phyloP scores from a whole-genome alignment of 2,888 invertebrate species.

The Hanleya hanleyi region DNA sequence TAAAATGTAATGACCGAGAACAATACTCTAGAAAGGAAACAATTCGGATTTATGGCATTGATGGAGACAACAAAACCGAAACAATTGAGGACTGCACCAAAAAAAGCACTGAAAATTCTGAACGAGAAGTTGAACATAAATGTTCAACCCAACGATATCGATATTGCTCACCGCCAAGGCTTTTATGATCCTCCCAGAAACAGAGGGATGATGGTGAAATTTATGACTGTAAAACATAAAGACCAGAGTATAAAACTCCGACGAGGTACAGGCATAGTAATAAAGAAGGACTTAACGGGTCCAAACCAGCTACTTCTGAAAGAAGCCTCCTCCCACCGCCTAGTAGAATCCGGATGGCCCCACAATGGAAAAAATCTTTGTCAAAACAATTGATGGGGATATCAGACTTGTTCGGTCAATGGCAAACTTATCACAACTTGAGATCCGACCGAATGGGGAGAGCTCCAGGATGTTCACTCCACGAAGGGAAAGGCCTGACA shows the following conservation, averaged over 20 bases:
- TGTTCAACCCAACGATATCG: neutral
- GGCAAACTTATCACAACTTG: neutral
- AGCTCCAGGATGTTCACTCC: neutral
- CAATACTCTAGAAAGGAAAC: slow-evolving; percentile 1
- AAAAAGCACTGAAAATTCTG: neutral
- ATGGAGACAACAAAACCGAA: neutral
- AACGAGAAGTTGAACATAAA: neutral
- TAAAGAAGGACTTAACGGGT: neutral
- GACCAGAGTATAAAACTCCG: neutral
- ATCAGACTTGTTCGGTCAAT: neutral
- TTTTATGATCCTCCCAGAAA: neutral
- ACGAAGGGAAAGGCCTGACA: too few relatives aligned
- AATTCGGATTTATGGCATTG: neutral
- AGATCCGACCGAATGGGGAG: neutral
- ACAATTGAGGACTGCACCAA: neutral
- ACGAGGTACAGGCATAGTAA: neutral
- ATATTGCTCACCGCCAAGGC: neutral
- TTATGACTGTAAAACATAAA: neutral
- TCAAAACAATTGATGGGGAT: neutral
- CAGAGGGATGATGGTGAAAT: neutral
- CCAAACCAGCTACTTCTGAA: neutral
- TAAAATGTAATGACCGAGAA: neutral
- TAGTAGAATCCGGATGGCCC: neutral
- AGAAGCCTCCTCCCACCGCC: neutral
- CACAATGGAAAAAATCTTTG: neutral